phyloP scores from a whole-genome alignment of 2,113 vertebrate species.

The Fukomys damarensis region DNA sequence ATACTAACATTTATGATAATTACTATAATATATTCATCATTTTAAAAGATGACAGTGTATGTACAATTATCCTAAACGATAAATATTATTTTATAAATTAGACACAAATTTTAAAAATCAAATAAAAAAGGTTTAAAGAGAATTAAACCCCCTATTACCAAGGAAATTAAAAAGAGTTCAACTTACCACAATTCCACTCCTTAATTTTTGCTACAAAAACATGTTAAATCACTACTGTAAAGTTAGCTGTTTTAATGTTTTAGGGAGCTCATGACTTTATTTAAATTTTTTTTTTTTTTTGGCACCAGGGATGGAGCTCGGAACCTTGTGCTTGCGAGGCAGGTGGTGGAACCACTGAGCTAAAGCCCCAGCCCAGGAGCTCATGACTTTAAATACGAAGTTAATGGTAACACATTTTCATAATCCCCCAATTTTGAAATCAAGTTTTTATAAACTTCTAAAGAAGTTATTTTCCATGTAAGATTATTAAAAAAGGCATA shows the following conservation, averaged over 20 bases:
- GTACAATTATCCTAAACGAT: conserved; percentile 27
- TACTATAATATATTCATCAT: neutral
- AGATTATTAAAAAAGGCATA: neutral
- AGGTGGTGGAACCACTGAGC: too few species aligned
- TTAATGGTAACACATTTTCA: neutral
- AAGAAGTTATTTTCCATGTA: conserved; percentile 50
- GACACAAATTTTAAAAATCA: neutral
- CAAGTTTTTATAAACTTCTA: neutral
- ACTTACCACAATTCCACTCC: conserved; percentile 23
- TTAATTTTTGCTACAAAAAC: neutral
- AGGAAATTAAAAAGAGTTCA: neutral
- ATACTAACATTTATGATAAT: conserved; percentile 8
- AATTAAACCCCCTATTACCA: neutral
- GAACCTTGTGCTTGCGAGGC: too few species aligned
- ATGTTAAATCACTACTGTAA: neutral
- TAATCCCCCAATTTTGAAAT: conserved; percentile 54
- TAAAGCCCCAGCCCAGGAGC: too few species aligned
- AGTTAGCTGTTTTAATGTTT: conserved; percentile 29
- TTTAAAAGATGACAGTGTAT: conserved; percentile 27
- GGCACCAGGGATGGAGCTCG: too few species aligned
- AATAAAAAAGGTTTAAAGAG: neutral
- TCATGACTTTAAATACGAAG: conserved; percentile 50
- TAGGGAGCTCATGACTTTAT: conserved; percentile 47
- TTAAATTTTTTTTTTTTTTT: too few species aligned
- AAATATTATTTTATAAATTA: neutral